A percentile compares a stretch with the other conserved stretches of the same genome.
Evolutionary conservation across 2,888 invertebrate genomes (phyloP).

Genomic region (Nemotelus pantherinus): DNA sequence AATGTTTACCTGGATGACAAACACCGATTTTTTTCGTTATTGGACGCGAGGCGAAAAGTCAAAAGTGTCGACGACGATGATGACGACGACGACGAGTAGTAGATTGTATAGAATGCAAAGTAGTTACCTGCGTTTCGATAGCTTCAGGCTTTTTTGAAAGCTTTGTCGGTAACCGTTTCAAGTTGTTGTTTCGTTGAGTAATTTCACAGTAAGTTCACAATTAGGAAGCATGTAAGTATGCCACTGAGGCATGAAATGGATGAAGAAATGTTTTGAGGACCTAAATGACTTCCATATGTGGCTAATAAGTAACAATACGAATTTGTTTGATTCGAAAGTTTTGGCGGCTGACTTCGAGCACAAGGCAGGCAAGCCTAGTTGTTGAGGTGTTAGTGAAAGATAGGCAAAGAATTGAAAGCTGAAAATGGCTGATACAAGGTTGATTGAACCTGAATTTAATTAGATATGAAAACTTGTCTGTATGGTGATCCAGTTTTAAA

Average conservation of each 20-base stretch:
- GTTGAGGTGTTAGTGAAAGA: too few species aligned
- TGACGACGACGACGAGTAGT: neutral
- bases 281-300: slow-evolving; percentile 23
- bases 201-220: slow-evolving; percentile 22
- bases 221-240: slow-evolving; percentile 23
- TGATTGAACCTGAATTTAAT: too few species aligned
- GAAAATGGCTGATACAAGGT: too few species aligned
- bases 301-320: slow-evolving; percentile 22
- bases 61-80: neutral
- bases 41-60: neutral
- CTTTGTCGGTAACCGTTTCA: slow-evolving; percentile 26
- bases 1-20: slow-evolving; percentile 43
- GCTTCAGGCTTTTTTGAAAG: slow-evolving; percentile 10
- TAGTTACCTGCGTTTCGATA: neutral
- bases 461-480: too few species aligned
- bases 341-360: too few species aligned
- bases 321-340: neutral
- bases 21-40: slow-evolving; percentile 13
- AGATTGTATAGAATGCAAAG: slow-evolving; percentile 11
- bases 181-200: slow-evolving; percentile 23
- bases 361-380: too few species aligned
- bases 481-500: too few species aligned
- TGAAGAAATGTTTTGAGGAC: slow-evolving; percentile 5
- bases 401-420: too few species aligned
- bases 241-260: slow-evolving; percentile 16